Evolutionary conservation across 2,888 invertebrate species (phyloP).

Genomic region (Thyatira batis): DNA sequence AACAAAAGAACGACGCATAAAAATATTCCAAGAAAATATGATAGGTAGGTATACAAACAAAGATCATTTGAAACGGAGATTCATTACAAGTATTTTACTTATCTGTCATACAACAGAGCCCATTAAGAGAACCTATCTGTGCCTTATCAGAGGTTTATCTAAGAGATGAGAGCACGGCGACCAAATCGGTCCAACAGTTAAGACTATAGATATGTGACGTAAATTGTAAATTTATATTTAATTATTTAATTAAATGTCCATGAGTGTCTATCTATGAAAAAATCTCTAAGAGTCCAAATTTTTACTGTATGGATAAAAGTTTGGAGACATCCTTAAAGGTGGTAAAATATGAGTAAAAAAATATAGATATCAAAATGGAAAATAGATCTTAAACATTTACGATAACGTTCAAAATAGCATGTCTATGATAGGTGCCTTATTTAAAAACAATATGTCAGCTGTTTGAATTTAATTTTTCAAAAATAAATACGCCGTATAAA

Average conservation of each 20-base stretch:
- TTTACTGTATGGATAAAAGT: too few species aligned
- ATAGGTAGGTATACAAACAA: slow-evolving; percentile 11
- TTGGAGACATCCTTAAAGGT: too few species aligned
- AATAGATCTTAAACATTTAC: too few species aligned
- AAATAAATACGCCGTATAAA: too few species aligned
- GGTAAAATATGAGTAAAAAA: too few species aligned
- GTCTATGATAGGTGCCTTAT: too few species aligned
- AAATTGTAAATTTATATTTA: slow-evolving; percentile 49
- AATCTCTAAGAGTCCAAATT: too few species aligned
- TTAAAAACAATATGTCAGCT: too few species aligned
- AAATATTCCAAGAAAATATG: slow-evolving; percentile 11
- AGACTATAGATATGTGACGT: slow-evolving; percentile 35
- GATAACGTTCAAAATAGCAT: too few species aligned
- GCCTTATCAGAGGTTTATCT: slow-evolving; percentile 60
- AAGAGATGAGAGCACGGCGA: slow-evolving; percentile 51
- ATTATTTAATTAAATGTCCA: slow-evolving; percentile 34
- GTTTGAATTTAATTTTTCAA: too few species aligned
- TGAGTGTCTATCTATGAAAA: background rate
- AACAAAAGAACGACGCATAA: background rate
- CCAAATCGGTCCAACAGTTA: slow-evolving; percentile 51
- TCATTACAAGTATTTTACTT: slow-evolving; percentile 63
- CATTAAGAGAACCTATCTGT: slow-evolving; percentile 62
- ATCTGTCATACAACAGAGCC: slow-evolving; percentile 55
- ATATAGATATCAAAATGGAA: too few species aligned
- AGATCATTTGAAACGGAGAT: slow-evolving; percentile 41